Conservation (phyloP, 2,113 vertebrate genomes). For the Pseudopodoces humilis region DNA sequence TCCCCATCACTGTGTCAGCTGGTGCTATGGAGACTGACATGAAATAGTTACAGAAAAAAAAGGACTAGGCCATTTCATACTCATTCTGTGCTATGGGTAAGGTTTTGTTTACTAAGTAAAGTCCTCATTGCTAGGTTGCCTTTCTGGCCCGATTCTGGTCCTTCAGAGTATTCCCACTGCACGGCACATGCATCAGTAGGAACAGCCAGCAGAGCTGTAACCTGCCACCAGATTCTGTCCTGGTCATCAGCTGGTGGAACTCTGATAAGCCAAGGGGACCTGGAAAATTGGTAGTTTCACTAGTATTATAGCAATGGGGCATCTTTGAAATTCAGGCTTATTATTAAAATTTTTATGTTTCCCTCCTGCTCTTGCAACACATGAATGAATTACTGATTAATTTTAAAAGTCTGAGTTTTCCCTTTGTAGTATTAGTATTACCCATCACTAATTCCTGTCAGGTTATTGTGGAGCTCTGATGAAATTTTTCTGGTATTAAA, state of each 20-base stretch:
- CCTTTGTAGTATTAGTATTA: not conserved
- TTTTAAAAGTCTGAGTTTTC: not conserved
- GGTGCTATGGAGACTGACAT: not conserved
- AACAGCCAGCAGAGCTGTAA: not conserved
- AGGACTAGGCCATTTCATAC: not conserved
- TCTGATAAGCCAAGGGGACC: not conserved
- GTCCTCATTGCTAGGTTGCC: not conserved
- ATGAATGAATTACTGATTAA: slow-evolving; percentile 1
- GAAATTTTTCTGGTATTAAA: not conserved
- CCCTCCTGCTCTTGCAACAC: not conserved
- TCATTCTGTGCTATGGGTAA: not conserved
- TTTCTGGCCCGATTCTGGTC: not conserved
- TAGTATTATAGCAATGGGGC: not conserved
- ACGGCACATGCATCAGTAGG: fast-evolving
- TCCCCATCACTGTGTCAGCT: not conserved
- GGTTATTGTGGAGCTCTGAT: not conserved
- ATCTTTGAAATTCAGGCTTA: not conserved
- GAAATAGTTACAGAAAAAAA: not conserved
- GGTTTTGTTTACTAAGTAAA: not conserved
- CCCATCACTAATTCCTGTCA: not conserved
- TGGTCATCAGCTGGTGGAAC: not conserved
- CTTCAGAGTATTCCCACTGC: not conserved
- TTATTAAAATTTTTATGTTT: not conserved
- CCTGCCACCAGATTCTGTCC: not conserved
- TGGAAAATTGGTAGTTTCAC: not conserved